phyloP scores from a whole-genome alignment of 2,797 vertebrate species.

The Tangara arthus region DNA sequence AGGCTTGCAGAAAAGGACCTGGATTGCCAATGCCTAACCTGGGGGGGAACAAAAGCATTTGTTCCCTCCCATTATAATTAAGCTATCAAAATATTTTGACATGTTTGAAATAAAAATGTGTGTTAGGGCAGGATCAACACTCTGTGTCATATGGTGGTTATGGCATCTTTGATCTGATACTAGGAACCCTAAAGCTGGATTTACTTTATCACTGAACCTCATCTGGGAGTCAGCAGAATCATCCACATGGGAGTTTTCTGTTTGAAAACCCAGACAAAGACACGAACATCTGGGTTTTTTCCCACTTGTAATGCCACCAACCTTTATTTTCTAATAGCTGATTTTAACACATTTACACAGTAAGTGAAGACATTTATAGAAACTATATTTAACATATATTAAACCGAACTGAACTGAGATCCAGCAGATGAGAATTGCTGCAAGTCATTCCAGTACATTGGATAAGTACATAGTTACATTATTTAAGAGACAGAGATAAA shows the following conservation, averaged over 20 bases:
- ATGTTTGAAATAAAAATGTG: not conserved
- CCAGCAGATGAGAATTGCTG: not conserved
- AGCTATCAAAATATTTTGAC: not conserved
- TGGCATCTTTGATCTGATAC: not conserved
- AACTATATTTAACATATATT: not conserved
- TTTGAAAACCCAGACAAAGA: not conserved
- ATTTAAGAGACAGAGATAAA: conserved; percentile 1
- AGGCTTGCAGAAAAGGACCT: not conserved
- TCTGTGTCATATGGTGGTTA: not conserved
- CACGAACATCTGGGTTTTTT: not conserved
- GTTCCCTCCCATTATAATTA: not conserved
- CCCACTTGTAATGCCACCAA: not conserved
- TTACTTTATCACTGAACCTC: not conserved
- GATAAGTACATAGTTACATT: not conserved
- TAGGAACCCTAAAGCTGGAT: not conserved
- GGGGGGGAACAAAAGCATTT: fast-evolving
- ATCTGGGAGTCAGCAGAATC: not conserved
- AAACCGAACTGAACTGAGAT: not conserved
- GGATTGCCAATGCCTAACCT: not conserved
- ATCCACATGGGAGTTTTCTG: not conserved
- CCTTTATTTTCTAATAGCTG: not conserved
- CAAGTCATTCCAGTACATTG: not conserved
- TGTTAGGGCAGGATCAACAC: not conserved
- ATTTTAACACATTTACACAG: not conserved
- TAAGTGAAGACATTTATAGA: not conserved